Base-by-base conservation (phyloP, 2,797 vertebrate species). In the Eulemur albifrons region DNA sequence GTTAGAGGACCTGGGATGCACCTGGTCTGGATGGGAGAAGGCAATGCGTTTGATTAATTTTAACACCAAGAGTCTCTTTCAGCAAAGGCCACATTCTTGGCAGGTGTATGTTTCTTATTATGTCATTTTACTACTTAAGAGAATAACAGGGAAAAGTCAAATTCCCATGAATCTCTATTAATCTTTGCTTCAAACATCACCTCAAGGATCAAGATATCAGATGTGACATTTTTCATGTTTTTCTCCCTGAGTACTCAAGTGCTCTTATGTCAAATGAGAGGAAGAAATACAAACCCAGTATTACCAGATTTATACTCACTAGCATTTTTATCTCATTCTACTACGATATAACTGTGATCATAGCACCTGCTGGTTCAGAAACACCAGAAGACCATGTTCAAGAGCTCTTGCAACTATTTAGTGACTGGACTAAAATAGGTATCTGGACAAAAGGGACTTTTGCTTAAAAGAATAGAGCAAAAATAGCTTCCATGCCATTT, bases 131-230 rank as follows among this genome's bases (percentile, higher is more conserved):
- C 32, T 35, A 75, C 63, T 94, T 93, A 65, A 89, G 38, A 90
- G 7, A 38, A 76, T 93, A 92, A 95, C 32, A 70, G 81, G 52
- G 61, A 79, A 77, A 90, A 93, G 73, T 90, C 48, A 88, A 96
- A 96, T 70, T 57, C 30, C 23, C 40, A 25, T n/a, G 35, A 96
- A 84, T 87, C 43, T 80, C 86, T 76, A 43, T 83, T 80, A 65
- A 89, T 89, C 95, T 96, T 96, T 91, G 61, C 91, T 94, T 93
- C 86, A 95, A 95, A 94, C 59, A 88, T 84, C 67, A 75, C 59
- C 85, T 85, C 80, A 72, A 83, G 65, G 75, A 94, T 77, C 93
- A 88, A 75, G 48, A 96, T 50, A 90, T 90, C 45, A 88, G 69
- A 86, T 52, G 54, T 65, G 23, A 76, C 57, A 88, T 65, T 50